phyloP scores from a whole-genome alignment of 2,888 invertebrate genomes.

The Proisotoma minuta region DNA sequence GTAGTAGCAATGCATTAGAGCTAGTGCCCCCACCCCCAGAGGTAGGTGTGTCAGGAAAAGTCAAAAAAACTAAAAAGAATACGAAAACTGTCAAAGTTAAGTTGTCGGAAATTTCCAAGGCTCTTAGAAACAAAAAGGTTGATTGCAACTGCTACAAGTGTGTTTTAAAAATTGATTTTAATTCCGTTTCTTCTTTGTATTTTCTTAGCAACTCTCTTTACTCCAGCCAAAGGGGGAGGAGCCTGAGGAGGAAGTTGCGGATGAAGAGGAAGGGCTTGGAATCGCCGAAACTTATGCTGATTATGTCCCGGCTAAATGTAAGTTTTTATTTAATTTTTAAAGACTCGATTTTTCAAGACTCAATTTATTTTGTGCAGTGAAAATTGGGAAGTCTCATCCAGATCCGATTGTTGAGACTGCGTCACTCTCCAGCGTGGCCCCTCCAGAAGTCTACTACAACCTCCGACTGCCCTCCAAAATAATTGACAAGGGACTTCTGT shows the following conservation, averaged over 20 bases:
- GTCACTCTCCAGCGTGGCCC: constrained; percentile 90
- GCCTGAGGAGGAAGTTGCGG: constrained; percentile 64
- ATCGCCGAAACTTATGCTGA: constrained; percentile 98
- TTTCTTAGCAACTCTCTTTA: not conserved
- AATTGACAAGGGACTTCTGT: constrained; percentile 77
- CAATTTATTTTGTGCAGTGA: constrained; percentile 59
- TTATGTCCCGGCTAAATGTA: constrained; percentile 94
- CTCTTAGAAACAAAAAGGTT: not conserved
- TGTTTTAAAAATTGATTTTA: not conserved
- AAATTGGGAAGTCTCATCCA: constrained; percentile 91
- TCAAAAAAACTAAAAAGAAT: not conserved
- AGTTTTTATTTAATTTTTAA: constrained; percentile 37
- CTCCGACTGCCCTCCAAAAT: constrained; percentile 72
- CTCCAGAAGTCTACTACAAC: constrained; percentile 86
- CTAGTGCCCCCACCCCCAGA: no score
- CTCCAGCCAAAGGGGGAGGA: not conserved
- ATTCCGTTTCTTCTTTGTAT: not conserved
- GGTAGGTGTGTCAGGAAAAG: no score
- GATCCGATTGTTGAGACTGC: constrained; percentile 99
- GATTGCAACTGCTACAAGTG: not conserved
- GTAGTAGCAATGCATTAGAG: no score
- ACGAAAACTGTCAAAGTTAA: not conserved
- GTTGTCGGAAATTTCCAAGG: not conserved
- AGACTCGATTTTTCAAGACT: not conserved
- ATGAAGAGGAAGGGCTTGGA: constrained; percentile 93